Evolutionary conservation across 1,140 invertebrate genomes (phyloP), one percentile per base, ranked within the genome.

Genomic region (Tetramorium alpestre): DNA sequence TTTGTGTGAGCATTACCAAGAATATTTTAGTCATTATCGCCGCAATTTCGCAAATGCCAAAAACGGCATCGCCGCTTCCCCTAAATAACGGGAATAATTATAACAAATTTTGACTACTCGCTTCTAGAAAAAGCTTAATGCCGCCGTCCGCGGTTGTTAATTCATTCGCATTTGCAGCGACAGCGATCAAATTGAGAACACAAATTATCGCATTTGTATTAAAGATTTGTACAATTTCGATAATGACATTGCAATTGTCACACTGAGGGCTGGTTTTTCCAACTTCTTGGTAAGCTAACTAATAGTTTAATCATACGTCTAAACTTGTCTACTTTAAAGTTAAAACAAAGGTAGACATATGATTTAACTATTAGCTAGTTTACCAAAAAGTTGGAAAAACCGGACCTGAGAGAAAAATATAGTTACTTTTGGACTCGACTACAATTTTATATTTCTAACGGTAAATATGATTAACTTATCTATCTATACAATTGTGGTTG

Each of bases 1-100:
- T 78, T 82, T 82, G 54, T 22, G 51, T 47, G 80, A 73, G 67
- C 16, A 73, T 73, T 60, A 84, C 8, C 54, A 75, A 84, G 41
- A 84, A 73, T 84, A 49, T 73, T 73, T 73, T 25, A 41, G 54
- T 49, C 41, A 62, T 84, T 62, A 75, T 41, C 41, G 28, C 25
- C 28, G 41, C 16, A 84, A 84, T 84, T 73, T 73, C 5, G 41
- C 13, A 47, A 73, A 82, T 82, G 41, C 51, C 80, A 75, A 58
- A 56, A 84, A 84, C 38, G 25, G 58, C 25, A 18, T 11, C 22
- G 5, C 28, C 28, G 25, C 1, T 41, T 38, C 22, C 33, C 18
- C 10, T 54, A 62, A 84, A 62, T 75, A 60, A 75, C 8, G 41
- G 33, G n/a, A 73, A 84, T 84, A 73, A 81, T 81, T 56, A 10